Evolutionary conservation across 2,888 invertebrate genomes (phyloP).

Genomic region (Cephalotes varians): DNA sequence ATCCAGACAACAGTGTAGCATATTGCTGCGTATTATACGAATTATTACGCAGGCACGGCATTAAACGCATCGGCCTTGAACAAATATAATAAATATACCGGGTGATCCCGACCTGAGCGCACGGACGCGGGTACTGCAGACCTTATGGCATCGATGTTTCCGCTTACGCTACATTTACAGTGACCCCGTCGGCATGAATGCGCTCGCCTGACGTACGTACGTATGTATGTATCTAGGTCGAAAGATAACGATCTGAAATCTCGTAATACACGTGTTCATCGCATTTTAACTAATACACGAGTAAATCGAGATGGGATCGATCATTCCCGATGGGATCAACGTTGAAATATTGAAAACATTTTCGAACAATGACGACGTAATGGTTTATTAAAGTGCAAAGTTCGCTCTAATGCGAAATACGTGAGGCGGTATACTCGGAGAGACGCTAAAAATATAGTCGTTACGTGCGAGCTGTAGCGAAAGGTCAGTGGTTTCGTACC

Average conservation of each 20-base stretch:
- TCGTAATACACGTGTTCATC: background rate
- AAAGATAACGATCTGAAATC: slow-evolving; percentile 32
- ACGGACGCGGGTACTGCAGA: slow-evolving; percentile 41
- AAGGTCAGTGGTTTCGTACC: slow-evolving; percentile 50
- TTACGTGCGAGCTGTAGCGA: slow-evolving; percentile 17
- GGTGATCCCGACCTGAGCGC: slow-evolving; percentile 31
- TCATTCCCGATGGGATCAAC: slow-evolving; percentile 23
- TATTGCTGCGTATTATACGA: slow-evolving; percentile 74
- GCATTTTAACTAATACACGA: background rate
- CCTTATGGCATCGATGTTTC: slow-evolving; percentile 62
- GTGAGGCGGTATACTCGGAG: background rate
- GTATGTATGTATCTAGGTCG: slow-evolving; percentile 35
- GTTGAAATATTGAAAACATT: slow-evolving; percentile 4
- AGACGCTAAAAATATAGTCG: slow-evolving; percentile 39
- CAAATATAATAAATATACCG: slow-evolving; percentile 76
- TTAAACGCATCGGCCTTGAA: slow-evolving; percentile 63
- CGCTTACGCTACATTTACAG: slow-evolving; percentile 69
- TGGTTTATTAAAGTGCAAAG: slow-evolving; percentile 33
- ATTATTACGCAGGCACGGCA: slow-evolving; percentile 77
- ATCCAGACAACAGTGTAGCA: slow-evolving; percentile 70
- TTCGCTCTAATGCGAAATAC: slow-evolving; percentile 37
- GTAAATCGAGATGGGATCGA: background rate
- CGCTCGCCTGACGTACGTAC: background rate
- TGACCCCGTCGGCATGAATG: slow-evolving; percentile 45
- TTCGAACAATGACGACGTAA: background rate